These are phyloP conservation scores for Scalopus aquaticus DNA, from an alignment of 2,113 vertebrate genomes.

Conservation along the genomic window DNA sequence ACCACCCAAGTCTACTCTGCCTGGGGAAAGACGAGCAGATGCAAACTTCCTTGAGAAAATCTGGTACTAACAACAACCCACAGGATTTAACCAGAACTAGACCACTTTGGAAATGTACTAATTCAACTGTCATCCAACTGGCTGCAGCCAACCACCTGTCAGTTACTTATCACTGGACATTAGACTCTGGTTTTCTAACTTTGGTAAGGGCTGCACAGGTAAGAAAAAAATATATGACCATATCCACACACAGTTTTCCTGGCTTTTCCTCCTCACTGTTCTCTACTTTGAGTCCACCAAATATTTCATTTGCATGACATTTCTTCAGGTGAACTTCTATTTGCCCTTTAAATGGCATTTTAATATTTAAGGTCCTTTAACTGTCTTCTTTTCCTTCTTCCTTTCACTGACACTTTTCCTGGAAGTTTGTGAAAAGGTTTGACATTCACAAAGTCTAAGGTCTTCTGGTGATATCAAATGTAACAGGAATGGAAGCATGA, in stretches of 20 bases:
- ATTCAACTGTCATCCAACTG: not conserved
- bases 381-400: conserved; percentile 42
- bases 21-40: not conserved
- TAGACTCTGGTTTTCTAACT: not conserved
- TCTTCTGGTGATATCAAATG: conserved; percentile 16
- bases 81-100: not conserved
- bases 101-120: not conserved
- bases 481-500: conserved; percentile 1
- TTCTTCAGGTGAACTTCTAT: conserved; percentile 31
- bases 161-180: not conserved
- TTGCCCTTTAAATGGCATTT: conserved; percentile 74
- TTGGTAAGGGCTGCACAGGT: not conserved
- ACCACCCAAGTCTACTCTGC: not conserved
- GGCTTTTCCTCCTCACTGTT: not conserved
- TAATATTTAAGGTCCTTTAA: conserved; percentile 56
- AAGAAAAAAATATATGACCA: not conserved
- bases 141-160: not conserved
- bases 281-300: not conserved
- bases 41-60: not conserved
- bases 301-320: conserved; percentile 63
- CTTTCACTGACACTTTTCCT: conserved; percentile 51
- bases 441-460: conserved; percentile 20
- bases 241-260: not conserved
- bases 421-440: conserved; percentile 52
- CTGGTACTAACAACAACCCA: not conserved